phyloP scores from a whole-genome alignment of 2,113 vertebrate genomes.

The Copsychus sechellarum region DNA sequence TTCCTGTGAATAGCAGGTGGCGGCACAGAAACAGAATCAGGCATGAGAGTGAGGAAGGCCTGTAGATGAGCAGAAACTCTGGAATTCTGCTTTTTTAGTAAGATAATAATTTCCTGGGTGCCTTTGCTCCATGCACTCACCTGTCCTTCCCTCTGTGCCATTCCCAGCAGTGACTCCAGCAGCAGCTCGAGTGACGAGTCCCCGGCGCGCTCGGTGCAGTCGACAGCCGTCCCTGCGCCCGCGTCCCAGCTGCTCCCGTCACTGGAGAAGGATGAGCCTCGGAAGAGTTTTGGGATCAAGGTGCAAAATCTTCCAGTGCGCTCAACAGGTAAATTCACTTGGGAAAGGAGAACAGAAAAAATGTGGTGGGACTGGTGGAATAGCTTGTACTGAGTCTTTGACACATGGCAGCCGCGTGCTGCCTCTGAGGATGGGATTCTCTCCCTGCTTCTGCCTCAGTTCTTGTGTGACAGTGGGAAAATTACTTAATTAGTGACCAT shows the following conservation, averaged over 20 bases:
- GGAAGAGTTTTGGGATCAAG: constrained; percentile 98
- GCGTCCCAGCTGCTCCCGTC: constrained; percentile 87
- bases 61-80: accelerated
- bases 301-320: constrained; percentile 99
- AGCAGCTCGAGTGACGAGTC: constrained; percentile 97
- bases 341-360: accelerated
- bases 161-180: constrained; percentile 89
- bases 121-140: accelerated
- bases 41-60: not conserved
- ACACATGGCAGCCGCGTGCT: accelerated
- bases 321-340: constrained; percentile 86
- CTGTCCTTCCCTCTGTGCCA: not conserved
- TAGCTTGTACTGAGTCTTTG: not conserved
- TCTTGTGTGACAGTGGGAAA: not conserved
- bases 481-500: not conserved
- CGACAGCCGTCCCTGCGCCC: constrained; percentile 92
- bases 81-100: not conserved
- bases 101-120: accelerated
- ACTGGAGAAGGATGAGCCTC: constrained; percentile 96
- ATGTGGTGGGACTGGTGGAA: not conserved
- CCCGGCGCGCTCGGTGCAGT: constrained; percentile 94
- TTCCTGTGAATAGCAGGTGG: not conserved
- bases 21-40: not conserved
- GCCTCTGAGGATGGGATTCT: accelerated
- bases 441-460: not conserved